Evolutionary conservation across 1,140 invertebrate species (phyloP).

Genomic region (Neodiprion fabricii): DNA sequence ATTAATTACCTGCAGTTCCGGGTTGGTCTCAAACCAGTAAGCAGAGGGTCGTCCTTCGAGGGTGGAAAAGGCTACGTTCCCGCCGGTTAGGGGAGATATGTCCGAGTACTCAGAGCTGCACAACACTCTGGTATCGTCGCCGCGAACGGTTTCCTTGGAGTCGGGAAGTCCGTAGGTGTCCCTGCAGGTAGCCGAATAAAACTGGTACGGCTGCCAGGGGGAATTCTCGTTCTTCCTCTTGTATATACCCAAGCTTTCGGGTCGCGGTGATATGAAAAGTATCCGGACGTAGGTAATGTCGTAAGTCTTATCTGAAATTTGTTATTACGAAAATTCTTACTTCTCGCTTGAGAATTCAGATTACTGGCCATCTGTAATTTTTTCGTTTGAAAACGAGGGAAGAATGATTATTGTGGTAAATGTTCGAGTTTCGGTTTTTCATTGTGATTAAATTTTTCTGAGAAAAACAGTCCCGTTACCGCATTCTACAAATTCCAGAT

Average conservation of each 20-base stretch:
- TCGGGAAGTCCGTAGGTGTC: slow-evolving; percentile 89
- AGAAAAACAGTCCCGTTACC: too few relatives aligned
- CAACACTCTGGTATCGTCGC: slow-evolving; percentile 82
- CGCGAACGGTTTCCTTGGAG: slow-evolving; percentile 70
- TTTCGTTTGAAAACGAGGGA: too few relatives aligned
- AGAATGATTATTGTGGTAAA: too few relatives aligned
- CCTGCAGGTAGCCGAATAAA: slow-evolving; percentile 91
- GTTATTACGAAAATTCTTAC: background rate
- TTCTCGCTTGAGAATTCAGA: too few relatives aligned
- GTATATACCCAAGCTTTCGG: slow-evolving; percentile 97
- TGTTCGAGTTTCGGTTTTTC: too few relatives aligned
- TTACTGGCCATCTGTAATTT: too few relatives aligned
- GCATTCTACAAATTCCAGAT: too few relatives aligned
- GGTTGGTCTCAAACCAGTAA: slow-evolving; percentile 87
- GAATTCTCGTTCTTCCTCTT: slow-evolving; percentile 82
- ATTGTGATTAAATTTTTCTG: too few relatives aligned
- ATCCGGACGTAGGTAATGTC: slow-evolving; percentile 96
- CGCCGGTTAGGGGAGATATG: slow-evolving; percentile 94
- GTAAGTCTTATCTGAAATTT: slow-evolving; percentile 88
- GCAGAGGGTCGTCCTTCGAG: slow-evolving; percentile 93
- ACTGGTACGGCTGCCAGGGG: slow-evolving; percentile 95
- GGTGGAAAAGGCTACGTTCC: slow-evolving; percentile 95
- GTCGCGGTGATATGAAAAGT: slow-evolving; percentile 92
- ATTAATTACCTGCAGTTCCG: slow-evolving; percentile 80
- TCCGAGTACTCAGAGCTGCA: slow-evolving; percentile 97